Conservation (phyloP, 2,113 vertebrate species). For the Maccullochella peelii region DNA sequence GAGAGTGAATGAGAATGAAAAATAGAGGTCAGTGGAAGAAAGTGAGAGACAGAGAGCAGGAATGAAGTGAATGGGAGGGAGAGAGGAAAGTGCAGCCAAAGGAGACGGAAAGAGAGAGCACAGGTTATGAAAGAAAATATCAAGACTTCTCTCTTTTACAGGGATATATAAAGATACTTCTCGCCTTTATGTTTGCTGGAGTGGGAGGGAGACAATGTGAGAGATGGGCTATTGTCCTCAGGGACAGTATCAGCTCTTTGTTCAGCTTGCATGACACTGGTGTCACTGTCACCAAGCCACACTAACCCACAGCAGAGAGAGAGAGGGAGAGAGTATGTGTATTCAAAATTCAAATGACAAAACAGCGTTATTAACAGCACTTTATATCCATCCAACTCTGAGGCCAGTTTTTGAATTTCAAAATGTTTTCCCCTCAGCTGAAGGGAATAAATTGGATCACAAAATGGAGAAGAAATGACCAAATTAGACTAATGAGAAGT, state of each 20-base stretch:
- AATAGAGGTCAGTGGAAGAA: slow-evolving; percentile 59
- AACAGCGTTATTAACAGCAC: slow-evolving; percentile 16
- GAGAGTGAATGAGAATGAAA: slow-evolving; percentile 64
- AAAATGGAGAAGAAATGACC: slow-evolving; percentile 16
- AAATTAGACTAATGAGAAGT: neutral
- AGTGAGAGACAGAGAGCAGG: slow-evolving; percentile 48
- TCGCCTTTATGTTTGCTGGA: slow-evolving; percentile 22
- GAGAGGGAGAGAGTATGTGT: neutral
- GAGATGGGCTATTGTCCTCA: slow-evolving; percentile 66
- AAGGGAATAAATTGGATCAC: slow-evolving; percentile 10
- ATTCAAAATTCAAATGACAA: slow-evolving; percentile 17
- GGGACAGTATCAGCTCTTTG: slow-evolving; percentile 70
- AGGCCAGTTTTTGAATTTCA: slow-evolving; percentile 13
- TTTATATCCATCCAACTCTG: slow-evolving; percentile 18
- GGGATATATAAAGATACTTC: slow-evolving; percentile 38
- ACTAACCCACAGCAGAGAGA: slow-evolving; percentile 28
- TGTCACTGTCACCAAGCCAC: slow-evolving; percentile 65
- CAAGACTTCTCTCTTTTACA: slow-evolving; percentile 28
- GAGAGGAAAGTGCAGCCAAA: slow-evolving; percentile 31
- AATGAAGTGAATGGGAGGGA: slow-evolving; percentile 50
- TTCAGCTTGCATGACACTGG: slow-evolving; percentile 63
- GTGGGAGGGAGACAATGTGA: slow-evolving; percentile 43
- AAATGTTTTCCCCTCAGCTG: slow-evolving; percentile 7
- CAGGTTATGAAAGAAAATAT: slow-evolving; percentile 22
- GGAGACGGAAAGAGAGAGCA: slow-evolving; percentile 12